Base-by-base conservation (phyloP, 2,888 invertebrate species). In the Xylocampa areola region DNA sequence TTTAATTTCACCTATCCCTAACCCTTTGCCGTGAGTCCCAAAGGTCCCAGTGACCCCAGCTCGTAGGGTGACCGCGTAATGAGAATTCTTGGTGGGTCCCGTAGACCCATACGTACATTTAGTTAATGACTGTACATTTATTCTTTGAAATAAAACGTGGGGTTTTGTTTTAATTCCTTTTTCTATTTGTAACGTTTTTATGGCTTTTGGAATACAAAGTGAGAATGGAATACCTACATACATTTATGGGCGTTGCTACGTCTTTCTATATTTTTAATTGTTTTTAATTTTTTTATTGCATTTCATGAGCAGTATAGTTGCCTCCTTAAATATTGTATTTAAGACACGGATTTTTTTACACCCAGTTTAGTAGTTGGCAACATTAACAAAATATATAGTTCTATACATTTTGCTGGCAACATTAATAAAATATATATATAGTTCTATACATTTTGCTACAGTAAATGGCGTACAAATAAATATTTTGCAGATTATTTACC, bases 1-100 rank as follows among this genome's bases (percentile, higher is more conserved):
- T 76, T 76, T 70, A 73, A 75, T 70, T 75, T 52, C 54, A 70
- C 53, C 40, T 73, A 61, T 35, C 27, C 13, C 16, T 43, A 66
- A 77, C 79, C 77, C 77, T 73, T 80, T 66, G 40, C 37, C 50
- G 60, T 48, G 13, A 58, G 73, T 65, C 68, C 70, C 57, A 65
- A 68, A 77, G 79, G 63, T 51, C 60, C 19, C 51, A 14, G 45
- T 43, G 79, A 61, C 48, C 60, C 19, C 51, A 14, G 45, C 39
- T 54, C 61, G 49, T 54, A 37, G 74, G 73, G 76, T 59, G 47
- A 70, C 60, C 81, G 54, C 75, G 77, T 85, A 86, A 86, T 85
- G 85, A 81, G 85, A 84, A 84, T 85, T 82, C 86, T 80, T 81
- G 72, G 76, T 58, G 75, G 71, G 69, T 69, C 70, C 79, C 71